phyloP scores from a whole-genome alignment of 1,140 invertebrate species.

The Zaprionus tsacasi region DNA sequence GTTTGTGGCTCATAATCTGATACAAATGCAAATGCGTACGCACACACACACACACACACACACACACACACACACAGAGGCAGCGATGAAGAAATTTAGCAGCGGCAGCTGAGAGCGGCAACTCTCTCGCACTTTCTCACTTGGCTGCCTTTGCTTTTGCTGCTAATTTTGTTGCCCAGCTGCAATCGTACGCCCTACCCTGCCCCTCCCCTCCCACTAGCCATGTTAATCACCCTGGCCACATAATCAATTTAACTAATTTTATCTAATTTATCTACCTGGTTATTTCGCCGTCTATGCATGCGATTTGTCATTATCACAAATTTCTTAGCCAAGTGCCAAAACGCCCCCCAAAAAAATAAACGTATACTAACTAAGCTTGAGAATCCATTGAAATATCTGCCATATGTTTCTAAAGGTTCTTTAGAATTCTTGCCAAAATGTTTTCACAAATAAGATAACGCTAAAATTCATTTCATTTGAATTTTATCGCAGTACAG shows the following conservation, averaged over 20 bases:
- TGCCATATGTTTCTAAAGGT: neutral
- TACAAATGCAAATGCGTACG: constrained; percentile 76
- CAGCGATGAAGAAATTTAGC: constrained; percentile 30
- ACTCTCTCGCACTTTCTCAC: constrained; percentile 53
- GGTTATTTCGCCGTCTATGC: constrained; percentile 37
- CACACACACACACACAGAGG: neutral
- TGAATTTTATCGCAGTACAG: neutral
- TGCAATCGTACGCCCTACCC: neutral
- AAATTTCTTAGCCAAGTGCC: constrained; percentile 22
- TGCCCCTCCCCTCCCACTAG: too few relatives aligned
- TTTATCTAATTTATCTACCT: constrained; percentile 52
- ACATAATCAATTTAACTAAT: constrained; percentile 61
- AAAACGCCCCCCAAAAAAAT: neutral
- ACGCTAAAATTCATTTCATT: neutral
- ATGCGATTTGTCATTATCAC: constrained; percentile 39
- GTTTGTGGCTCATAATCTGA: constrained; percentile 83
- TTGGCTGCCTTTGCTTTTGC: constrained; percentile 33
- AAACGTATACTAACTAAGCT: neutral
- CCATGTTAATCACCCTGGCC: constrained; percentile 63
- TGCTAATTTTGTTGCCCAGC: constrained; percentile 4
- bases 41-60: constrained; percentile 31
- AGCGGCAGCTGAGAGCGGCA: constrained; percentile 23
- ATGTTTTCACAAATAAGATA: neutral
- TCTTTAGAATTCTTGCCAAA: neutral
- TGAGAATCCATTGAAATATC: neutral